phyloP scores from a whole-genome alignment of 2,888 invertebrate species.

The Meandrusa payeni region DNA sequence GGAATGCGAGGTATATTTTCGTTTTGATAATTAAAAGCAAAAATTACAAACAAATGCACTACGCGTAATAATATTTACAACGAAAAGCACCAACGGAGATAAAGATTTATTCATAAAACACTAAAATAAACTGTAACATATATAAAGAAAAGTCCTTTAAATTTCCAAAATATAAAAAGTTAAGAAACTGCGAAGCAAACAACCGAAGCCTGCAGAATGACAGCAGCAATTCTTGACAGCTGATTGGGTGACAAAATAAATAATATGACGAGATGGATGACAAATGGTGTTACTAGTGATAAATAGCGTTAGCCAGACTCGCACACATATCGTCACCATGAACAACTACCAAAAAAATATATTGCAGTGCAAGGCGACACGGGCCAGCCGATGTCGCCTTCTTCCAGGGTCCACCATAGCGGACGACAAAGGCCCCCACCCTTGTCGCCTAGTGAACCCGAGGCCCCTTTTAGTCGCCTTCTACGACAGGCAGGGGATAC shows the following conservation, averaged over 20 bases:
- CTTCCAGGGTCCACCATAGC: too few relatives aligned
- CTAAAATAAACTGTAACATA: conserved; percentile 33
- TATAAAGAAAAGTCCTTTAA: conserved; percentile 39
- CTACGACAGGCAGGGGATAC: too few relatives aligned
- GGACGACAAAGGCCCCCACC: too few relatives aligned
- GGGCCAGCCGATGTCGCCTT: too few relatives aligned
- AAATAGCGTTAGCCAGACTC: too few relatives aligned
- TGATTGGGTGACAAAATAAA: conserved; percentile 25
- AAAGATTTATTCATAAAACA: conserved; percentile 6
- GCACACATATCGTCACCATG: too few relatives aligned
- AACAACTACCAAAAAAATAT: too few relatives aligned
- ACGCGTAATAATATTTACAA: conserved; percentile 1
- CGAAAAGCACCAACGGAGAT: background rate
- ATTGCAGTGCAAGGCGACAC: too few relatives aligned
- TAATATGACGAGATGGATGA: too few relatives aligned
- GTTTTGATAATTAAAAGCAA: conserved; percentile 29
- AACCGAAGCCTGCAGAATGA: conserved; percentile 67
- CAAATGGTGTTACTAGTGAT: too few relatives aligned
- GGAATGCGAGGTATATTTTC: conserved; percentile 30
- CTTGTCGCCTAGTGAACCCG: too few relatives aligned
- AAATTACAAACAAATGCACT: background rate
- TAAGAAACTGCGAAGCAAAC: conserved; percentile 65
- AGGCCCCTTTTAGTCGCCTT: too few relatives aligned
- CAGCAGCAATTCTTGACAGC: conserved; percentile 40
- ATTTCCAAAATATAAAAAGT: conserved; percentile 58